Conservation (phyloP, 2,888 invertebrate genomes). For the Oxycera nigricornis region DNA sequence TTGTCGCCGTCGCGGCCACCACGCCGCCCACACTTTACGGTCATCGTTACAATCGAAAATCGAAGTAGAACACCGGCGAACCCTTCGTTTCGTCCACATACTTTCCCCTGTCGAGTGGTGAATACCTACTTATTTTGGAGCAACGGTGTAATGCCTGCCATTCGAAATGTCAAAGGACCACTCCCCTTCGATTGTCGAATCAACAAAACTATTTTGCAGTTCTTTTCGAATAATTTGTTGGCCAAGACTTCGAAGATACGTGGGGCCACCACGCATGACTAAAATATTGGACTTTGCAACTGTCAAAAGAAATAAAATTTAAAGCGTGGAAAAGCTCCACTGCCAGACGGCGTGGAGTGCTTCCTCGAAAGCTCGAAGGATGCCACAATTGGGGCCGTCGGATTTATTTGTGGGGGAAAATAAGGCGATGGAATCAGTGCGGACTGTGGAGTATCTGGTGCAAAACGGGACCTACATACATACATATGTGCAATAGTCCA, state of each 20-base stretch:
- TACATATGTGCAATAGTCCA: neutral
- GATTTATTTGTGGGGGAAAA: neutral
- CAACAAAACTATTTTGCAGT: neutral
- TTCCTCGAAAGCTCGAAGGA: neutral
- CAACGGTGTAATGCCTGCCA: neutral
- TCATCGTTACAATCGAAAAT: slow-evolving; percentile 30
- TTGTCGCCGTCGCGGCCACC: slow-evolving; percentile 34
- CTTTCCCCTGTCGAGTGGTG: slow-evolving; percentile 15
- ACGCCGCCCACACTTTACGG: slow-evolving; percentile 24
- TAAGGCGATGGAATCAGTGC: neutral
- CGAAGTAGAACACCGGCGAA: slow-evolving; percentile 37
- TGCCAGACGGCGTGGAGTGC: slow-evolving; percentile 8
- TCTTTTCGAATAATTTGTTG: neutral
- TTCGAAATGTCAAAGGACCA: slow-evolving; percentile 34
- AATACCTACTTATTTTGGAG: neutral
- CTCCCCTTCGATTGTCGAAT: neutral
- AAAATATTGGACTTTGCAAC: slow-evolving; percentile 5
- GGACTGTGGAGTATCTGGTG: neutral
- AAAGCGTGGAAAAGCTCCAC: slow-evolving; percentile 1
- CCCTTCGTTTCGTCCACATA: neutral
- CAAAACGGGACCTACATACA: neutral
- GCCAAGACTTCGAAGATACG: neutral
- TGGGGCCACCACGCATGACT: neutral
- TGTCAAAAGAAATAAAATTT: slow-evolving; percentile 22
- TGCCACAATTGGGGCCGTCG: neutral